Evolutionary conservation across 2,113 vertebrate species (phyloP).

Genomic region (Labeo catla): DNA sequence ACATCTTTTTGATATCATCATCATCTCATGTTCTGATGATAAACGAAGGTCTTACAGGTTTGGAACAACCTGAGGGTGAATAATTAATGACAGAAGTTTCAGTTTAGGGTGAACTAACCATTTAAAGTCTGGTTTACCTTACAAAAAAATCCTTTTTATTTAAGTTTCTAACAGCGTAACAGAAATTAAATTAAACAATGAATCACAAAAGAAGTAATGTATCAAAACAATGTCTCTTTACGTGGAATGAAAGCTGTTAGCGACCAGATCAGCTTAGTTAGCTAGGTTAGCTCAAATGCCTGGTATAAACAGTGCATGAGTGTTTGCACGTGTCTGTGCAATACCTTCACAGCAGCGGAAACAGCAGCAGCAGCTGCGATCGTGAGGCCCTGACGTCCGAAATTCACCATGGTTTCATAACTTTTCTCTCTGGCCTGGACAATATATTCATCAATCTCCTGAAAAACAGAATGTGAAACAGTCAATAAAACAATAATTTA

Average conservation of each 20-base stretch:
- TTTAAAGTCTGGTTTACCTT: neutral
- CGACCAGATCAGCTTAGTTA: neutral
- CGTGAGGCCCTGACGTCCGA: constrained; percentile 84
- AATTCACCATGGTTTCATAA: constrained; percentile 89
- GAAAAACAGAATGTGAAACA: constrained; percentile 19
- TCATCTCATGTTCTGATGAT: no score
- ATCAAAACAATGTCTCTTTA: neutral
- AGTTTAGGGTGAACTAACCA: no score
- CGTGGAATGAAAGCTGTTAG: neutral
- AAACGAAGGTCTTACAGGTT: no score
- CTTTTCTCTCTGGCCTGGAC: constrained; percentile 86
- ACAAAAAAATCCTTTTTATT: neutral
- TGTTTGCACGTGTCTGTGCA: neutral
- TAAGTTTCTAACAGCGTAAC: neutral
- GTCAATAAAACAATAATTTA: neutral
- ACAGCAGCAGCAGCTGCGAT: constrained; percentile 86
- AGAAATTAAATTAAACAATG: neutral
- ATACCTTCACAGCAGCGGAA: constrained; percentile 85
- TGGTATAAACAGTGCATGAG: constrained; percentile 1
- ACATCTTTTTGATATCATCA: no score
- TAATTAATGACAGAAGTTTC: no score
- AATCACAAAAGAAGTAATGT: neutral
- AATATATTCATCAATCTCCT: constrained; percentile 90
- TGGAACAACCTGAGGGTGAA: no score
- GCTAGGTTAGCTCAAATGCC: neutral